Percentiles rank a stretch among this genome's conserved stretches.
Evolutionary conservation across 2,797 vertebrate species (phyloP).

Genomic region (Parotocinclus haroldoi): DNA sequence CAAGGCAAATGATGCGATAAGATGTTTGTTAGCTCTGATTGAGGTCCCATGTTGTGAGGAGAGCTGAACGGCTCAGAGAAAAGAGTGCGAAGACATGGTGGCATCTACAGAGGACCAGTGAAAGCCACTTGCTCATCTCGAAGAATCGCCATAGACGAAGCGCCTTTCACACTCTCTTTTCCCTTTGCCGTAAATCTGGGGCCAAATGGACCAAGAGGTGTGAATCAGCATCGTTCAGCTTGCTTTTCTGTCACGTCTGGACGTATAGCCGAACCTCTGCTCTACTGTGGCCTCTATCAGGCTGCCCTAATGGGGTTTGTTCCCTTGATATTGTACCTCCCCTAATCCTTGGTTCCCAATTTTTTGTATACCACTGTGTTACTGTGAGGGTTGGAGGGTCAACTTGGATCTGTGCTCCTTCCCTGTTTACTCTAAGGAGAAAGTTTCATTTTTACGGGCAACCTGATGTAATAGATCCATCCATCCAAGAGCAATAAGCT

Average conservation of each 20-base stretch:
- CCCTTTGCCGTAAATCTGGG: conserved; percentile 61
- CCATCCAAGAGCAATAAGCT: conserved; percentile 58
- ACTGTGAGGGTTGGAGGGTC: conserved; percentile 47
- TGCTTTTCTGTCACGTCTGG: conserved; percentile 42
- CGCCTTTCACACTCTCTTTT: conserved; percentile 64
- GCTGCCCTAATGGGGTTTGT: conserved; percentile 5
- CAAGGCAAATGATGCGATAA: conserved; percentile 47
- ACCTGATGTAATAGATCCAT: conserved; percentile 44
- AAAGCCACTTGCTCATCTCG: conserved; percentile 49
- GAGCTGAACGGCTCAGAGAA: conserved; percentile 5
- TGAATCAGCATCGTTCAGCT: conserved; percentile 46
- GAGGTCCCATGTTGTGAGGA: conserved; percentile 21
- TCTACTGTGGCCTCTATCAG: conserved; percentile 22
- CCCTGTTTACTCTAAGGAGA: conserved; percentile 30
- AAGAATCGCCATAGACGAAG: conserved; percentile 60
- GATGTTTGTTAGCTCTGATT: conserved; percentile 53
- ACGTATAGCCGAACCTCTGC: conserved; percentile 34
- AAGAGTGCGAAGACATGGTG: not conserved
- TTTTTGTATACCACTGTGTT: conserved; percentile 49
- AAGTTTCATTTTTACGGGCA: conserved; percentile 40
- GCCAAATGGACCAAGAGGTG: conserved; percentile 61
- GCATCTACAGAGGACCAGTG: conserved; percentile 5
- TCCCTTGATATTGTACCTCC: conserved; percentile 20
- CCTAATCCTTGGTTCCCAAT: not conserved
- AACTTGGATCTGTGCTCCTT: conserved; percentile 42